phyloP scores from a whole-genome alignment of 2,888 invertebrate genomes.

The Neria commutata region DNA sequence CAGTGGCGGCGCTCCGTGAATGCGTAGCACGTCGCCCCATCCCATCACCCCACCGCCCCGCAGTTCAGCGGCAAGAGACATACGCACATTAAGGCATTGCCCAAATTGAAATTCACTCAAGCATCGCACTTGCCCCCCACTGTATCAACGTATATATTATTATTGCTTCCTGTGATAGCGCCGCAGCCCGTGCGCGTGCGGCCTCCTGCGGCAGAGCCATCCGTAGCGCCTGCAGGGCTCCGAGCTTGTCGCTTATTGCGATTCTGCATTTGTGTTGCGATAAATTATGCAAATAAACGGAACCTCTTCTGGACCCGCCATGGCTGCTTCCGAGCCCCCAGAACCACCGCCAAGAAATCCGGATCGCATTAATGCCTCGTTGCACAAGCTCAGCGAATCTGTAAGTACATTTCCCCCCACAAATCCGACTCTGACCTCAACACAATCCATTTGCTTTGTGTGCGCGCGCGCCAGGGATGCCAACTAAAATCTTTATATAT shows the following conservation, averaged over 20 bases:
- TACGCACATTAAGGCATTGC: neutral
- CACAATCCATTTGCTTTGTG: too few relatives aligned
- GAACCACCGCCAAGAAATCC: constrained; percentile 63
- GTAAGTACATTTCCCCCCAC: constrained; percentile 55
- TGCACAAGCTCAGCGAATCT: constrained; percentile 61
- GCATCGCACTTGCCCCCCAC: constrained; percentile 2
- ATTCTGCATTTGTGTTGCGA: constrained; percentile 2
- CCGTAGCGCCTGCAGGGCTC: too few relatives aligned
- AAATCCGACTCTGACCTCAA: too few relatives aligned
- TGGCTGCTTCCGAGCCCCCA: constrained; percentile 63
- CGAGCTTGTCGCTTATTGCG: too few relatives aligned
- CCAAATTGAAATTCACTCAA: constrained; percentile 10
- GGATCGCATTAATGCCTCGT: constrained; percentile 62
- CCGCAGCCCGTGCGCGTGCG: neutral
- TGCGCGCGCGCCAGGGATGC: too few relatives aligned
- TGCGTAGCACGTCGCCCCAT: too few relatives aligned
- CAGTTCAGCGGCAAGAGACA: neutral
- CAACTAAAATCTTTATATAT: too few relatives aligned
- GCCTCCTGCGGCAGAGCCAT: too few relatives aligned
- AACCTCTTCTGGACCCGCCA: constrained; percentile 58
- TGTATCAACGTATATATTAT: too few relatives aligned
- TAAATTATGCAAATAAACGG: constrained; percentile 62
- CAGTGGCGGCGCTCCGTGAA: neutral
- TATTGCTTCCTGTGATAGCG: too few relatives aligned
- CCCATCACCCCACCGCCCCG: too few relatives aligned